Percentiles rank a stretch among this genome's conserved stretches.
Evolutionary conservation across 2,888 invertebrate genomes (phyloP).

Genomic region (Lobophora halterata): DNA sequence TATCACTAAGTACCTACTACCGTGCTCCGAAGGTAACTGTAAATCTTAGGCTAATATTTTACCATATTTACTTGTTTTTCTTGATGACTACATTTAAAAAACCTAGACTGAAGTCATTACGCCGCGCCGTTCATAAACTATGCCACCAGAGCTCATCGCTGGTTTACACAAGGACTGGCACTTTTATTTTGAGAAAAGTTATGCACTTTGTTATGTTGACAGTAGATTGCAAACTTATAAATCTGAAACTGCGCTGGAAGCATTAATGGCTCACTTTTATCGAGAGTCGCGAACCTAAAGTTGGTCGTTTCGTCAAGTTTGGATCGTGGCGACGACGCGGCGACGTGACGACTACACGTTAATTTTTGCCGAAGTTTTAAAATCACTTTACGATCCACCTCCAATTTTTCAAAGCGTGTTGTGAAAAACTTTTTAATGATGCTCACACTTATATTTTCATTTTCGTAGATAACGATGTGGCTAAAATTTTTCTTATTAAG

Average conservation of each 20-base stretch:
- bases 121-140: too few species aligned
- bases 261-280: slow-evolving; percentile 17
- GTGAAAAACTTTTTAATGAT: slow-evolving; percentile 24
- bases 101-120: too few species aligned
- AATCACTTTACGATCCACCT: slow-evolving; percentile 23
- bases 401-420: slow-evolving; percentile 20
- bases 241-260: slow-evolving; percentile 9
- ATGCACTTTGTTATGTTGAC: too few species aligned
- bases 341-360: slow-evolving; percentile 20
- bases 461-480: slow-evolving; percentile 8
- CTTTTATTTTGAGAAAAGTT: too few species aligned
- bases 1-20: too few species aligned
- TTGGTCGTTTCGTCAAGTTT: slow-evolving; percentile 18
- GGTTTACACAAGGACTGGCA: too few species aligned
- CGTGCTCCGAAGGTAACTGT: too few species aligned
- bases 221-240: slow-evolving; percentile 9
- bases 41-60: too few species aligned
- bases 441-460: slow-evolving; percentile 11
- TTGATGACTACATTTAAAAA: too few species aligned
- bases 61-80: too few species aligned
- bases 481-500: too few species aligned
- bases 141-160: too few species aligned
- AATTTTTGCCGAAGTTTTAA: slow-evolving; percentile 26
- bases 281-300: slow-evolving; percentile 20
- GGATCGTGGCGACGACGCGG: slow-evolving; percentile 11